Evolutionary conservation across 2,888 invertebrate species (phyloP).

Genomic region (Aleiodes testaceus): DNA sequence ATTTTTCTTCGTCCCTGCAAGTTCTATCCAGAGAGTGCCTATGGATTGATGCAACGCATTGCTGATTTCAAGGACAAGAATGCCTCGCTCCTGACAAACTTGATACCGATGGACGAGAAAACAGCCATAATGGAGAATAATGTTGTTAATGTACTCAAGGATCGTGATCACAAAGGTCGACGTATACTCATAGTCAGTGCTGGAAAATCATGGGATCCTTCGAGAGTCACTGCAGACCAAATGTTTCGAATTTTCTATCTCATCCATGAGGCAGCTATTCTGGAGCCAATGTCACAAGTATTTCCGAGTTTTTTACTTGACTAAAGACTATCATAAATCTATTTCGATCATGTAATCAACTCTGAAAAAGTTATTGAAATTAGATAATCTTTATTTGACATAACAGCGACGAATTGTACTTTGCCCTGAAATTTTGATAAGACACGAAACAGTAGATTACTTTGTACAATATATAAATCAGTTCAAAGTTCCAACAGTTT

Average conservation of each 20-base stretch:
- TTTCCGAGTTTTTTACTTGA: neutral
- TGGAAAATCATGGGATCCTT: slow-evolving; percentile 86
- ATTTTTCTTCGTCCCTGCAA: slow-evolving; percentile 88
- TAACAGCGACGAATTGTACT: slow-evolving; percentile 44
- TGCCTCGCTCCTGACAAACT: slow-evolving; percentile 77
- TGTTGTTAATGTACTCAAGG: slow-evolving; percentile 84
- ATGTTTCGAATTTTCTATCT: slow-evolving; percentile 86
- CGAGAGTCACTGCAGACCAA: slow-evolving; percentile 82
- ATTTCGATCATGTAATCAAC: neutral
- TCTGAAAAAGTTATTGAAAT: neutral
- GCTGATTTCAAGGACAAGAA: slow-evolving; percentile 85
- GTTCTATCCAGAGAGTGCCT: slow-evolving; percentile 87
- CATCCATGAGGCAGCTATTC: slow-evolving; percentile 85
- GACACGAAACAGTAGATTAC: slow-evolving; percentile 30
- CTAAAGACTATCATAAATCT: neutral
- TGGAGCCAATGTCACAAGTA: slow-evolving; percentile 83
- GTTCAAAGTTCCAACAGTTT: slow-evolving; percentile 45
- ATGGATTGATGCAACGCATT: slow-evolving; percentile 85
- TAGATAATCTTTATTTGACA: slow-evolving; percentile 23
- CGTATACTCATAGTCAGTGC: slow-evolving; percentile 83
- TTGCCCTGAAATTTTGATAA: slow-evolving; percentile 45
- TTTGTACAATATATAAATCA: slow-evolving; percentile 12
- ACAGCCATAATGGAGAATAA: slow-evolving; percentile 81
- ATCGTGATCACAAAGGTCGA: slow-evolving; percentile 84
- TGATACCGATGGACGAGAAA: slow-evolving; percentile 81